A percentile compares a stretch with the other conserved stretches of the same genome.
These are phyloP conservation scores for Danaus melanippus DNA, from an alignment of 1,140 invertebrate species.

Conservation along the genomic window DNA sequence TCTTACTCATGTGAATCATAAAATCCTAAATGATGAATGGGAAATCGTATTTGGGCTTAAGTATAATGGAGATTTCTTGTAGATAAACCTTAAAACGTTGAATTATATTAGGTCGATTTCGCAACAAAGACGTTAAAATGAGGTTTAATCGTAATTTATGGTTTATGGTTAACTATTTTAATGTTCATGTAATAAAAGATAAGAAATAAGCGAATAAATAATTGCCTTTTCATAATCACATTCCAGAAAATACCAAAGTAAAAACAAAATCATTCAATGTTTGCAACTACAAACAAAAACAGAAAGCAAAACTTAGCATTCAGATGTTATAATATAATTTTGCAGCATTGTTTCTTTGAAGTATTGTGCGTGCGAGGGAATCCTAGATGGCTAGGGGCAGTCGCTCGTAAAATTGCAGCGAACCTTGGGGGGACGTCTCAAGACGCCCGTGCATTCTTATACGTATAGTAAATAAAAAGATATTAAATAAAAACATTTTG, in stretches of 20 bases:
- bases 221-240: no score
- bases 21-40: slow-evolving; percentile 44
- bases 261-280: no score
- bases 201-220: no score
- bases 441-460: slow-evolving; percentile 66
- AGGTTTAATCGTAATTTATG: no score
- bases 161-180: no score
- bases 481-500: slow-evolving; percentile 3
- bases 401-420: slow-evolving; percentile 64
- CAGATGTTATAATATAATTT: slow-evolving; percentile 24
- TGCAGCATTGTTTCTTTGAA: slow-evolving; percentile 26
- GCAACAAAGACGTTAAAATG: slow-evolving; percentile 4
- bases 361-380: slow-evolving; percentile 37
- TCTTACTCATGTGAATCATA: slow-evolving; percentile 49
- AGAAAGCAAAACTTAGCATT: no score
- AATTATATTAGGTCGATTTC: slow-evolving; percentile 4
- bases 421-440: slow-evolving; percentile 61
- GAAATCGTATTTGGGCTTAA: slow-evolving; percentile 24
- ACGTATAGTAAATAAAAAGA: slow-evolving; percentile 27
- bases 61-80: slow-evolving; percentile 22
- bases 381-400: slow-evolving; percentile 42
- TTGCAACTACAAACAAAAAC: no score
- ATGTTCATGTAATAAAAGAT: no score
- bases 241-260: no score
- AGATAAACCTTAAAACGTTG: slow-evolving; percentile 15